Evolutionary conservation across 2,113 vertebrate species (phyloP).

Genomic region (Tragelaphus strepsiceros): DNA sequence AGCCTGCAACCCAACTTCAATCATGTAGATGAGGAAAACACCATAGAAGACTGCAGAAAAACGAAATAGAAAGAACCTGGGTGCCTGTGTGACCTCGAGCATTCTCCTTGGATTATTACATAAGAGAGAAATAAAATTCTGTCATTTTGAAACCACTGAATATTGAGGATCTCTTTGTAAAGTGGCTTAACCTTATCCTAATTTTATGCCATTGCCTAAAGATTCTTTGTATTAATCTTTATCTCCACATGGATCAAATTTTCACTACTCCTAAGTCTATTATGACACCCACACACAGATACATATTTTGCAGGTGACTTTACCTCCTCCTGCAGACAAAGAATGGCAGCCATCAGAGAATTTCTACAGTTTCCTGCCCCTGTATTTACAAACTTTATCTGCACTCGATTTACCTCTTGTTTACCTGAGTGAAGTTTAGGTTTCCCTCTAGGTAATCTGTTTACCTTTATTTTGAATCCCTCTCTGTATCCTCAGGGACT

Average conservation of each 20-base stretch:
- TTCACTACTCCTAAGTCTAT: background rate
- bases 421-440: background rate
- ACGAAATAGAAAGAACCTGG: background rate
- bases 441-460: background rate
- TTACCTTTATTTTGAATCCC: background rate
- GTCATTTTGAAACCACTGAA: conserved; percentile 8
- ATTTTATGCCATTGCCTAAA: background rate
- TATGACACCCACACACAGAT: background rate
- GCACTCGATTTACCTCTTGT: background rate
- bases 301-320: background rate
- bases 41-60: background rate
- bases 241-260: background rate
- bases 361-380: background rate
- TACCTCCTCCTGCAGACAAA: background rate
- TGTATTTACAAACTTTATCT: background rate
- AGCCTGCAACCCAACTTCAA: background rate
- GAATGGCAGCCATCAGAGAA: background rate
- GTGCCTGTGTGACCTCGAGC: background rate
- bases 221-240: background rate
- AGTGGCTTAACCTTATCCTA: background rate
- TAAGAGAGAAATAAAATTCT: conserved; percentile 27
- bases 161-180: conserved; percentile 35
- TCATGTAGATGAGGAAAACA: background rate
- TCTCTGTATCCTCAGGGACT: background rate
- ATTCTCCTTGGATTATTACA: background rate